phyloP scores from a whole-genome alignment of 2,113 vertebrate genomes.

The Bothrops jararaca region DNA sequence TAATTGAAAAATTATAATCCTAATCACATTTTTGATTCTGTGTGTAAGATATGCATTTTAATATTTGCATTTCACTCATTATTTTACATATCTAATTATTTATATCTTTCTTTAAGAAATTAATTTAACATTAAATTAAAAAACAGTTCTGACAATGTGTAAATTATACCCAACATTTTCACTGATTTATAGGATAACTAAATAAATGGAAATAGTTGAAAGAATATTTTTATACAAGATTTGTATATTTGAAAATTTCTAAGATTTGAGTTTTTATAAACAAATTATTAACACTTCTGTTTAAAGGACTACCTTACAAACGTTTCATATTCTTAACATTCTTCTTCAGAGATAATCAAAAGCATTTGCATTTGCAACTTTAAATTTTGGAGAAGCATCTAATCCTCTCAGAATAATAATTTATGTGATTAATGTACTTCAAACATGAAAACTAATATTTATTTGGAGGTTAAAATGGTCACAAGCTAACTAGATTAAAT shows the following conservation, averaged over 20 bases:
- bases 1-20: neutral
- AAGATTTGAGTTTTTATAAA: neutral
- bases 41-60: neutral
- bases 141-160: neutral
- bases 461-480: neutral
- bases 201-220: neutral
- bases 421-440: neutral
- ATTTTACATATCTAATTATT: neutral
- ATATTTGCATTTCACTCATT: neutral
- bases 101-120: neutral
- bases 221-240: neutral
- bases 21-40: neutral
- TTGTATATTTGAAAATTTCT: neutral
- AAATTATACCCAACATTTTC: neutral
- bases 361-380: neutral
- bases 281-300: neutral
- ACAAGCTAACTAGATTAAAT: neutral
- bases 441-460: neutral
- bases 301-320: neutral
- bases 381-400: neutral
- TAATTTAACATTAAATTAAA: neutral
- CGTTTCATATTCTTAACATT: neutral
- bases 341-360: neutral
- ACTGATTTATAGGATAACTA: neutral
- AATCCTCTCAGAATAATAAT: neutral